These are phyloP conservation scores for Falco punctatus DNA, from an alignment of 2,113 vertebrate species.

Conservation along the genomic window DNA sequence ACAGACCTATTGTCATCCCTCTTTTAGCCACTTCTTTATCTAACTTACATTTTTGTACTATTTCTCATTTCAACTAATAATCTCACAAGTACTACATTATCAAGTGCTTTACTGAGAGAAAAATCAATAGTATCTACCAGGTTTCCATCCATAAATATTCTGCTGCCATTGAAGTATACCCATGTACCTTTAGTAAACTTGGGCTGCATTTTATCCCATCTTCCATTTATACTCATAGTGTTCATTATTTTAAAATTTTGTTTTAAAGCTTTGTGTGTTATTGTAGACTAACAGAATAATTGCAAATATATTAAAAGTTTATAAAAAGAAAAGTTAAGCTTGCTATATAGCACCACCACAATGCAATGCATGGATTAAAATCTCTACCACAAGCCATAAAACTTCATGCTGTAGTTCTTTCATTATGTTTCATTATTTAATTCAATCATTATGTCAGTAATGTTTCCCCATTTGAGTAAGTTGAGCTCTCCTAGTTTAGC, in stretches of 20 bases:
- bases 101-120: neutral
- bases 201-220: neutral
- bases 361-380: neutral
- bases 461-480: neutral
- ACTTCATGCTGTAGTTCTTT: neutral
- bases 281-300: neutral
- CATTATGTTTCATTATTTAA: neutral
- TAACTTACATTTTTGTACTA: neutral
- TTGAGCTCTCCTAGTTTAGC: neutral
- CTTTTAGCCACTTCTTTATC: neutral
- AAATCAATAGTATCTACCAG: neutral
- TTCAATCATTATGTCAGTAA: neutral
- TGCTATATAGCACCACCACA: neutral
- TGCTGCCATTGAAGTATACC: neutral
- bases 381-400: neutral
- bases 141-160: neutral
- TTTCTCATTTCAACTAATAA: neutral
- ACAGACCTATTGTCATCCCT: neutral
- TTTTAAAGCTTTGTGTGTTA: neutral
- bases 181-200: neutral
- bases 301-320: neutral
- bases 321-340: neutral
- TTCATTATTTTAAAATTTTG: neutral
- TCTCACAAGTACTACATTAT: neutral
- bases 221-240: neutral